Percentiles rank a stretch among this genome's conserved stretches.
Evolutionary conservation across 2,888 invertebrate genomes (phyloP).

Genomic region (Drosophila barbarae): DNA sequence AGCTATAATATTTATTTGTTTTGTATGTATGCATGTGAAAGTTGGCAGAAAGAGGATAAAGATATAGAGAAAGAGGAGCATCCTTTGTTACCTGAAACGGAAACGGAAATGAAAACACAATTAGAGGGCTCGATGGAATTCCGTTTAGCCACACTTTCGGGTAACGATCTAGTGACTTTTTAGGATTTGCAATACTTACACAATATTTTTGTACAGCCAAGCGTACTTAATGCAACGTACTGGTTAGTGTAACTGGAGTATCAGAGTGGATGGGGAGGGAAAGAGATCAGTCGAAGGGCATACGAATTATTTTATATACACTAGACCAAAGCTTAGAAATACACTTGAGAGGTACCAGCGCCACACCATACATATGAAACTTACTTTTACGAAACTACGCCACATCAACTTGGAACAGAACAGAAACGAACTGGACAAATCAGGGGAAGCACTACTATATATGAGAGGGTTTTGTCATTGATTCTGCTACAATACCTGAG

Average conservation of each 20-base stretch:
- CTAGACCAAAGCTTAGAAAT: constrained; percentile 73
- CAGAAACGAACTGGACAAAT: constrained; percentile 19
- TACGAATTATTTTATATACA: constrained; percentile 51
- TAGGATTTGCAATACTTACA: constrained; percentile 33
- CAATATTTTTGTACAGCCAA: constrained; percentile 38
- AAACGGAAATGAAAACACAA: constrained; percentile 16
- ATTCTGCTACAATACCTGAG: constrained; percentile 69
- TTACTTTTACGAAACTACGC: constrained; percentile 39
- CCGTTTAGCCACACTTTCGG: constrained; percentile 4
- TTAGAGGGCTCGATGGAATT: background rate
- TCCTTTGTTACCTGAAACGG: constrained; percentile 47
- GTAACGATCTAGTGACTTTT: constrained; percentile 22
- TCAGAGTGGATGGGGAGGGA: background rate
- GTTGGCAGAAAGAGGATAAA: constrained; percentile 23
- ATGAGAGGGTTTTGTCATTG: constrained; percentile 18
- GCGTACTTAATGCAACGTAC: constrained; percentile 29
- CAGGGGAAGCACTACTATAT: constrained; percentile 22
- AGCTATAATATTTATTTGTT: constrained; percentile 71
- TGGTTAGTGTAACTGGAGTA: constrained; percentile 11
- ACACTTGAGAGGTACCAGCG: constrained; percentile 39
- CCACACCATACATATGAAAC: constrained; percentile 36
- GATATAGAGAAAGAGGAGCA: background rate
- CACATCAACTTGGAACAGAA: constrained; percentile 27
- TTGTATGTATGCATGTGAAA: constrained; percentile 53
- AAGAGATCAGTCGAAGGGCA: constrained; percentile 45